phyloP scores from a whole-genome alignment of 2,888 invertebrate species.

The Dinocampus coccinellae region DNA sequence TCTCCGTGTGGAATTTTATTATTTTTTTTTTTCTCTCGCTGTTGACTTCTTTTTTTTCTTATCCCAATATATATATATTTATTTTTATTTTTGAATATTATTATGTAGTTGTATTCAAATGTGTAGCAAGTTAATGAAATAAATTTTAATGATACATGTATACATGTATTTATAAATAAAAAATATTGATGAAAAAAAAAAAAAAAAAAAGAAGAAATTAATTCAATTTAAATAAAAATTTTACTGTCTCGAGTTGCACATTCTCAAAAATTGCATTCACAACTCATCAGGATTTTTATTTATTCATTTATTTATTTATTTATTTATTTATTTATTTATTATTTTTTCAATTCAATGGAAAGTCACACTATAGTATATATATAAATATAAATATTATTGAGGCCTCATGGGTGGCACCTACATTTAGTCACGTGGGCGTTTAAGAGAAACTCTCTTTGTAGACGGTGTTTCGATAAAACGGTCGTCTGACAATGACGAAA shows the following conservation, averaged over 20 bases:
- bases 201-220: too few species aligned
- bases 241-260: not conserved
- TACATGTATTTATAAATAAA: too few species aligned
- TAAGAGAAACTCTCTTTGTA: slow-evolving; percentile 10
- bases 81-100: too few species aligned
- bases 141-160: too few species aligned
- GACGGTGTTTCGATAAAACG: slow-evolving; percentile 1
- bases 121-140: too few species aligned
- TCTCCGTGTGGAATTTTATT: not conserved
- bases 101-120: not conserved
- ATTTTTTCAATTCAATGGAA: slow-evolving; percentile 8
- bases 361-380: not conserved
- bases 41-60: not conserved
- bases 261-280: too few species aligned
- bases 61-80: too few species aligned
- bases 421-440: slow-evolving; percentile 8
- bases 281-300: too few species aligned
- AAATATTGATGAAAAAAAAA: too few species aligned
- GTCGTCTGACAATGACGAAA: slow-evolving; percentile 11
- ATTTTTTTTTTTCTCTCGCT: not conserved
- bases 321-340: too few species aligned
- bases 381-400: not conserved
- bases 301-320: too few species aligned
- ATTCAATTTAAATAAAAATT: too few species aligned
- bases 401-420: not conserved